Conservation (phyloP, 2,797 vertebrate genomes). For the Fundulus diaphanus region DNA sequence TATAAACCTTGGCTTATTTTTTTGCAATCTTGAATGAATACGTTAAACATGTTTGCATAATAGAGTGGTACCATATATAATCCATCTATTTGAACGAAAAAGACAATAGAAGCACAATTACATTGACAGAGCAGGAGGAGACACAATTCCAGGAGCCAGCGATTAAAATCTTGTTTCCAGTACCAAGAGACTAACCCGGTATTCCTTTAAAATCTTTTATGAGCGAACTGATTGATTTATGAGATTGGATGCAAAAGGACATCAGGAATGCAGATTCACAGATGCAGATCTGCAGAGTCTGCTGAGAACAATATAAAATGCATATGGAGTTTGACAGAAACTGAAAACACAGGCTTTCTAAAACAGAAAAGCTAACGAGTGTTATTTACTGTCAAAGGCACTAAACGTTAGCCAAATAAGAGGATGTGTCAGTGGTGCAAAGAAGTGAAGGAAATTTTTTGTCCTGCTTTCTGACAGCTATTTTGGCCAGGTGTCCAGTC, state of each 20-base stretch:
- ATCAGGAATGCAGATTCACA: conserved; percentile 60
- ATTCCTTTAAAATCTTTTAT: conserved; percentile 57
- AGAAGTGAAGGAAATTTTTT: conserved; percentile 30
- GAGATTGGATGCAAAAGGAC: conserved; percentile 36
- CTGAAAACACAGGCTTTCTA: conserved; percentile 32
- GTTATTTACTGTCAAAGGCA: conserved; percentile 37
- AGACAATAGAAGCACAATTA: conserved; percentile 5
- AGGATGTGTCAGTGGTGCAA: conserved; percentile 43
- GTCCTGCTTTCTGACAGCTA: conserved; percentile 58
- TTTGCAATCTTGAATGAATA: conserved; percentile 10
- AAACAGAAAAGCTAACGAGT: conserved; percentile 26
- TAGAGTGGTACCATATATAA: background rate
- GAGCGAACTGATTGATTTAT: conserved; percentile 66
- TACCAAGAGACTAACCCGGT: conserved; percentile 31
- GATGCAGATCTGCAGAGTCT: conserved; percentile 25
- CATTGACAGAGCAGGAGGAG: background rate
- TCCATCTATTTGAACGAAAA: background rate
- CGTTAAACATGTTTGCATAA: conserved; percentile 18
- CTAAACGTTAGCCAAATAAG: conserved; percentile 42
- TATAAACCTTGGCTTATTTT: conserved; percentile 32
- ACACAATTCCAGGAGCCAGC: conserved; percentile 34
- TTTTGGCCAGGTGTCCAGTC: conserved; percentile 30
- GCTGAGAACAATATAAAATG: conserved; percentile 31
- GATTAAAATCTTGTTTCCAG: conserved; percentile 21
- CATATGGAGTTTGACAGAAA: conserved; percentile 28